Conservation (phyloP, 2,797 vertebrate species). For the Platalea minor region DNA sequence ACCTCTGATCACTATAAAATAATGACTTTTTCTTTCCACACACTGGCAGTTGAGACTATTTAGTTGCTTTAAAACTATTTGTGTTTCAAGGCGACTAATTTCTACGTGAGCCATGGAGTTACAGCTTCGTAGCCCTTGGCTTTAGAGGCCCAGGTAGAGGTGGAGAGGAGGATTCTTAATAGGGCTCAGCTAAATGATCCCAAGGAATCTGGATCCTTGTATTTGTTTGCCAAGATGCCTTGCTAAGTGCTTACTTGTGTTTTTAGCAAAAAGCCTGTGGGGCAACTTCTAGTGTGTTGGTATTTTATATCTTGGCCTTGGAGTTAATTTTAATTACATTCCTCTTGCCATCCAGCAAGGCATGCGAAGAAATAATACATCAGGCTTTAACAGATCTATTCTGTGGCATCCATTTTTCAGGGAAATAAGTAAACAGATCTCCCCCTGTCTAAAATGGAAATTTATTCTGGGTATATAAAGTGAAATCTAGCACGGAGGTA, state of each 20-base stretch:
- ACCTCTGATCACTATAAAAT: conserved; percentile 26
- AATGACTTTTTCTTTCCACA: background rate
- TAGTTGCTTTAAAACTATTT: background rate
- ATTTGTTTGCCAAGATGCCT: background rate
- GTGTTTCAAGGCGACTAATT: background rate
- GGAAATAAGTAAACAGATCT: conserved; percentile 18
- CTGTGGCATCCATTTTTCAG: conserved; percentile 17
- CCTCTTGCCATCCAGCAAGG: background rate
- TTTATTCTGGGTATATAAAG: conserved; percentile 47
- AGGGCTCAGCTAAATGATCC: background rate
- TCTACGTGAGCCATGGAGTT: background rate
- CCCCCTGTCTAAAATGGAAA: background rate
- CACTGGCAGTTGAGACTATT: background rate
- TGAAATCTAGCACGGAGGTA: conserved; percentile 13
- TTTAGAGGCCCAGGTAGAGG: background rate
- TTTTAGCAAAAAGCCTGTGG: background rate
- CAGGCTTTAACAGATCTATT: background rate
- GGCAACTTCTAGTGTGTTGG: background rate
- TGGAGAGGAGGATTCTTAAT: background rate
- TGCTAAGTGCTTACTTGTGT: background rate
- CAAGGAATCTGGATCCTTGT: background rate
- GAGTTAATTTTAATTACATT: background rate
- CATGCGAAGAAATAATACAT: background rate
- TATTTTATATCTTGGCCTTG: background rate
- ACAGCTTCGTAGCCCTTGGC: background rate